These are phyloP conservation scores for Nasonia longicornis DNA, from an alignment of 1,140 invertebrate species.

Conservation along the genomic window DNA sequence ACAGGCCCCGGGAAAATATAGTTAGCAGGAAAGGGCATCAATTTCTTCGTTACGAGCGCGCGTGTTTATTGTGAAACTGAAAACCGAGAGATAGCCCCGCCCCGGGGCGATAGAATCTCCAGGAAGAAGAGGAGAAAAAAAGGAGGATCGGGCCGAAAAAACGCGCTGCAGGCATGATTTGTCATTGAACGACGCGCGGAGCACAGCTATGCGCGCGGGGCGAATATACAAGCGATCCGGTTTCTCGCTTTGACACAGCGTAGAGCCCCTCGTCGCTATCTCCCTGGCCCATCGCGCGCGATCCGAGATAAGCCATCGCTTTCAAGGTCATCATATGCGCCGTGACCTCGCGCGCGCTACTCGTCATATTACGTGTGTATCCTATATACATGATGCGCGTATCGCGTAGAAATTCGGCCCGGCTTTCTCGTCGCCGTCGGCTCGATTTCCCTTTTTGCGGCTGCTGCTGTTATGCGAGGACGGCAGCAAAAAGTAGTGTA, in stretches of 20 bases:
- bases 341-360: not conserved
- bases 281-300: not conserved
- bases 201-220: not conserved
- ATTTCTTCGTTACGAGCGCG: not conserved
- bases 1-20: not conserved
- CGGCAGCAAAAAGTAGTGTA: not conserved
- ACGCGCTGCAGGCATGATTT: not conserved
- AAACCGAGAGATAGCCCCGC: not conserved
- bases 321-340: not conserved
- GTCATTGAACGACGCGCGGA: not conserved
- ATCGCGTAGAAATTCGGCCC: not conserved
- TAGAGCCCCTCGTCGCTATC: not conserved
- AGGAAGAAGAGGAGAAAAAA: not conserved
- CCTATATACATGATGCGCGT: not conserved
- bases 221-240: not conserved
- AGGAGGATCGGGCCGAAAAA: not conserved
- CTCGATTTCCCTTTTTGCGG: not conserved
- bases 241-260: not conserved
- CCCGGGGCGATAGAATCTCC: not conserved
- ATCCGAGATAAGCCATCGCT: not conserved
- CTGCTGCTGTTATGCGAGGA: not conserved
- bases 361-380: not conserved
- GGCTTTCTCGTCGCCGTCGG: not conserved
- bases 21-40: not conserved
- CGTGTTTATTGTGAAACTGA: slow-evolving; percentile 16